A percentile compares a stretch with the other conserved stretches of the same genome.
Conservation (phyloP, 1,140 invertebrate genomes). For the Drosophila yakuba region DNA sequence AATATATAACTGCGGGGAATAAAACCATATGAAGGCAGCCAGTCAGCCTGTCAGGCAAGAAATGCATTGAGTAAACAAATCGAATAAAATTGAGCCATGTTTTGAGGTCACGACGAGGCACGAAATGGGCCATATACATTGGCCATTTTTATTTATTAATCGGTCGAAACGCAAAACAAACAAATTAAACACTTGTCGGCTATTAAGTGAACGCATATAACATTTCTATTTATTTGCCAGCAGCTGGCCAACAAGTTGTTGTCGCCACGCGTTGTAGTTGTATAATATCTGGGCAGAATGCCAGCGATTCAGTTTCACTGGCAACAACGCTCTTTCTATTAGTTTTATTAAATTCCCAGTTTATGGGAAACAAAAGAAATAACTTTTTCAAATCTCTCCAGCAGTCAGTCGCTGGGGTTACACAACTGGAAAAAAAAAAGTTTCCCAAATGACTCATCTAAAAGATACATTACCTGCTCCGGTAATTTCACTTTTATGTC, state of each 20-base stretch:
- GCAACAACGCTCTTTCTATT: not conserved
- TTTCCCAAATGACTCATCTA: conserved; percentile 59
- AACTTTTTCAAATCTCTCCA: not conserved
- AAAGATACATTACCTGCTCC: conserved; percentile 32
- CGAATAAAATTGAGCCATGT: not conserved
- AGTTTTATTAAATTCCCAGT: conserved; percentile 13
- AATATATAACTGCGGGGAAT: not conserved
- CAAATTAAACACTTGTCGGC: conserved; percentile 58
- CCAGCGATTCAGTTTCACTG: conserved; percentile 36
- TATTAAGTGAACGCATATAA: conserved; percentile 50
- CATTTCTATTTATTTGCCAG: conserved; percentile 49
- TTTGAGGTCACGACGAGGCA: conserved; percentile 34
- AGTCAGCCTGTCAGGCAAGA: conserved; percentile 10
- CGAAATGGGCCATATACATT: conserved; percentile 25
- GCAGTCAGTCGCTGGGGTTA: conserved; percentile 1
- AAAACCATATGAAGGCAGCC: conserved; percentile 1
- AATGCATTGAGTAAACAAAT: conserved; percentile 23
- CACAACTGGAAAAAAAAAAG: conserved; percentile 18
- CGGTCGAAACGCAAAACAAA: conserved; percentile 31
- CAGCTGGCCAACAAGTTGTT: conserved; percentile 49
- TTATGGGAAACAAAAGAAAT: conserved; percentile 25
- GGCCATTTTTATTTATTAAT: conserved; percentile 44
- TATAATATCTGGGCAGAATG: conserved; percentile 33
- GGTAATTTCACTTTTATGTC: conserved; percentile 70
- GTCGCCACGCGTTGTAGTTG: conserved; percentile 43